A percentile compares a stretch with the other conserved stretches of the same genome.
Evolutionary conservation across 2,113 vertebrate species (phyloP).

Genomic region (Neopipo cinnamomea): DNA sequence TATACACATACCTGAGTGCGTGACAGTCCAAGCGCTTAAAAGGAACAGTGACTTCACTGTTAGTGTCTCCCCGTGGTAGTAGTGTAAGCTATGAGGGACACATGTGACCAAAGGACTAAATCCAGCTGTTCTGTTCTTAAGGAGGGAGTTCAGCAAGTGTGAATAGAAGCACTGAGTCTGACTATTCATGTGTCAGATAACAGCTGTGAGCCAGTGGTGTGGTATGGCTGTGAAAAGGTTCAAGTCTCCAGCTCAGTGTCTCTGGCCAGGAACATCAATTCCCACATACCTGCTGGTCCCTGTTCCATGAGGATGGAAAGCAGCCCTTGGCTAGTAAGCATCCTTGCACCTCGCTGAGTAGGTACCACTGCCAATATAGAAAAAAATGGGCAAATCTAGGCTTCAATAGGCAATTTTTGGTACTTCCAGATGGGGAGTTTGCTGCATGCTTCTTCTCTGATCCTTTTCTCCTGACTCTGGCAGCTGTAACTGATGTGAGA

Average conservation of each 20-base stretch:
- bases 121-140: not conserved
- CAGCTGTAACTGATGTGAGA: not conserved
- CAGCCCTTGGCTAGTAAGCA: not conserved
- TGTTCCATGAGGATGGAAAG: not conserved
- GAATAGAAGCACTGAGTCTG: not conserved
- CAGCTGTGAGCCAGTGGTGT: rapidly evolving
- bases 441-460: rapidly evolving
- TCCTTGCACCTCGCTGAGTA: not conserved
- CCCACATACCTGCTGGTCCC: rapidly evolving
- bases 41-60: not conserved
- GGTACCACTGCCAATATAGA: rapidly evolving
- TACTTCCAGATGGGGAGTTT: not conserved
- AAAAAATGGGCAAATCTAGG: not conserved
- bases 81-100: not conserved
- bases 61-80: not conserved
- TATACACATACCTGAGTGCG: not conserved
- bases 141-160: not conserved
- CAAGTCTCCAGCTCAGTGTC: not conserved
- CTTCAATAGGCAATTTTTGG: not conserved
- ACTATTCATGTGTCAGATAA: not conserved
- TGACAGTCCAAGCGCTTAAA: not conserved
- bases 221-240: not conserved
- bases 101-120: not conserved
- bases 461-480: not conserved
- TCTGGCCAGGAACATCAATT: not conserved